Conservation (phyloP, 1,140 invertebrate species). For the Panulirus ornatus region DNA sequence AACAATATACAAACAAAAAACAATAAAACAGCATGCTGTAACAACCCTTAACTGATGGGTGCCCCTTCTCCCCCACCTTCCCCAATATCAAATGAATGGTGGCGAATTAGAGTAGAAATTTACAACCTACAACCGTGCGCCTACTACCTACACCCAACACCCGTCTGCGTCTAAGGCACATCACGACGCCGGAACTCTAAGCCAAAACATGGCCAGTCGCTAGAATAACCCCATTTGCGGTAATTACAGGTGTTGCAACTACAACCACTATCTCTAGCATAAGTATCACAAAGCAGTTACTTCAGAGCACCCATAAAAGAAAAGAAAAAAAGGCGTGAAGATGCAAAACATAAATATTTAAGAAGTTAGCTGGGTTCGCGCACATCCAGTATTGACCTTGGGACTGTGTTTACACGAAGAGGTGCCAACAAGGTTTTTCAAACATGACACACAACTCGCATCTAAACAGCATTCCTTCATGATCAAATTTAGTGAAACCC, state of each 20-base stretch:
- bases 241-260: too few relatives aligned
- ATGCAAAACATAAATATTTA: constrained; percentile 37
- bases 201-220: too few relatives aligned
- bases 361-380: constrained; percentile 56
- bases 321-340: too few relatives aligned
- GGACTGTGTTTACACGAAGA: constrained; percentile 53
- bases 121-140: constrained; percentile 62
- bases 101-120: constrained; percentile 48
- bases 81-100: constrained; percentile 44
- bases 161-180: constrained; percentile 10
- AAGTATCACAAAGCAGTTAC: too few relatives aligned
- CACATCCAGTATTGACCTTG: constrained; percentile 67
- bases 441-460: not conserved
- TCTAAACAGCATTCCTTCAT: not conserved
- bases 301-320: too few relatives aligned
- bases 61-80: too few relatives aligned
- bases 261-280: too few relatives aligned
- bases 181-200: too few relatives aligned
- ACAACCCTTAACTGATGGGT: too few relatives aligned
- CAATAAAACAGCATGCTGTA: too few relatives aligned
- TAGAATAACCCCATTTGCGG: too few relatives aligned
- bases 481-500: not conserved
- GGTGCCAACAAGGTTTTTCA: constrained; percentile 28
- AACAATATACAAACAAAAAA: too few relatives aligned
- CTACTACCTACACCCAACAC: constrained; percentile 40